Base-by-base conservation (phyloP, 2,797 vertebrate species). In the Crax fasciolata region DNA sequence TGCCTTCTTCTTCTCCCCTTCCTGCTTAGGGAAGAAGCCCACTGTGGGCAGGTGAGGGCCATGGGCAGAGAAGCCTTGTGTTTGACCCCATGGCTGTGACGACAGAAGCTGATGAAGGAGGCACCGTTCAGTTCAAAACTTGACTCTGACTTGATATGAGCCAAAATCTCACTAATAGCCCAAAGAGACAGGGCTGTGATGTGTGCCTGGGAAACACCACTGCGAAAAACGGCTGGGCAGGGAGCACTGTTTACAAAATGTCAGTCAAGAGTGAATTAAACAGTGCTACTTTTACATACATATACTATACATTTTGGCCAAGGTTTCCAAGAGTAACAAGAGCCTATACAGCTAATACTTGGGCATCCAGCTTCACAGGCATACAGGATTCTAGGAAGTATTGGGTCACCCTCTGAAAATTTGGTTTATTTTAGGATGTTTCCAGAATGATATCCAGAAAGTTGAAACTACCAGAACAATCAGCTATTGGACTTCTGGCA, bases 1-100 rank as follows among this genome's bases (percentile, higher is more conserved):
- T 15, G 14, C 10, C 3, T 63, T 41, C 41, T 94, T 61, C 28
- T 84, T 55, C 25, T 75, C 28, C 4, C 3, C 4, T 72, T 21
- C 38, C 38, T 43, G 6, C 15, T 23, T 65, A 28, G 54, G 15
- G 43, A 74, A 59, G 77, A 73, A 94, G 63, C 30, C 52, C 0
- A 0, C 35, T 46, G 44, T 0, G 0, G 23, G n/a, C 58, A 62
- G 41, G n/a, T 2, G 6, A 6, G 71, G 57, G 28, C 46, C 49
- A 20, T 83, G 54, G 25, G 13, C 30, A 61, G 44, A 4, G 11
- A 63, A 25, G 38, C 46, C 82, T 89, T 83, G 23, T 74, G 66
- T 84, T 84, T 89, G 61, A 59, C 30, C 54, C 19, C 2, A 0
- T 57, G 19, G 27, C 49, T 84, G 24, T 59, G 49, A 30, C 48